Evolutionary conservation across 2,113 vertebrate species (phyloP), one percentile per base, ranked within the genome.

Genomic region (Cercopithecus mona): DNA sequence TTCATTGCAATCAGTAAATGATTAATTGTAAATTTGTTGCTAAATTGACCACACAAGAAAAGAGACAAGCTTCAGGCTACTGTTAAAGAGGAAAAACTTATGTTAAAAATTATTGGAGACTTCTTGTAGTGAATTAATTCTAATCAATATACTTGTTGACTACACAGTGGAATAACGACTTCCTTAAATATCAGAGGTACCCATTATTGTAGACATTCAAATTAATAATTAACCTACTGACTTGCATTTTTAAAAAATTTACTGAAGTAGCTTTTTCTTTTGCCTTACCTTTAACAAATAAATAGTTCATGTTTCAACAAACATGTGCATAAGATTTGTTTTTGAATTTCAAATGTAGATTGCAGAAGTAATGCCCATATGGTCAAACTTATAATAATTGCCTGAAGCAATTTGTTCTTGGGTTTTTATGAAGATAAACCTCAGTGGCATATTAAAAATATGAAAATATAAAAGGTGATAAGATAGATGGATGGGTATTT

Each of bases 1-100:
- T 98, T 98, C 98, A 98, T 97, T 98, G 98, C 97, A 98, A 99
- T 98, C 98, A 98, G 97, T 96, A 98, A 98, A 98, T 98, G 98
- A 99, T 98, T 99, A 98, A 98, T 98, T 98, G 98, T 97, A 98
- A 98, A 98, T 98, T 98, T 99, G 98, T 98, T 98, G 98, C 97
- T 98, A 98, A 98, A 98, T 98, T 99, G 98, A 98, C 98, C 97
- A 97, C 91, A 82, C 4, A 61, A 61, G 52, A 12, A 30, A 35
- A 10, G 68, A 70, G 68, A 97, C 80, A 98, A 97, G 98, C 97
- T 98, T 98, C 98, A 97, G 96, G 96, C 88, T 96, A 98, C 97
- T 93, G 97, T 97, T 98, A 98, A 98, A 98, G 93, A 98, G 92
- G 95, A 98, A 98, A 98, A 99, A 98, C 93, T 98, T 98, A 98